Evolutionary conservation across 2,113 vertebrate genomes (phyloP), one percentile per base, ranked within the genome.

Genomic region (Hydropotes inermis): DNA sequence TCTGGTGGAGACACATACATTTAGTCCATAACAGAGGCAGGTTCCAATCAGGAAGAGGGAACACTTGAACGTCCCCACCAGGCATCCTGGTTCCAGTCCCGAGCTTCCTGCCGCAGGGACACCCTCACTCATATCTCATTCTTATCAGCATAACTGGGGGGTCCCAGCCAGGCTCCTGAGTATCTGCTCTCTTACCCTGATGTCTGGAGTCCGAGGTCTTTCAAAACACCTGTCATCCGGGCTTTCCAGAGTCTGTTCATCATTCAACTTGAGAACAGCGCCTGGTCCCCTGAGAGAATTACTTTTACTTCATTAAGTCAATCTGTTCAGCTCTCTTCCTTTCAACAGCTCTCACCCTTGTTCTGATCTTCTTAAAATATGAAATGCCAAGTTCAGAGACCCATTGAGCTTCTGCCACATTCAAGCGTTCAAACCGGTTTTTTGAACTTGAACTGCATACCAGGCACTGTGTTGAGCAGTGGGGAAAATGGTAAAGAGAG

Each of bases 371-470:
- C 45, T 15, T 23, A 36, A 61, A 16, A 36, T 17, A 43, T 27
- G 57, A 58, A 82, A 19, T 2, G 11, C 27, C 21, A 67, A 76
- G 21, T 50, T 95, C 33, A 39, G 25, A 47, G 74, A 33, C 6
- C 61, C 58, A 16, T 8, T 23, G 70, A 86, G 12, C 45, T 85
- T 21, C 30, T 43, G n/a, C 15, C 61, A 60, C 1, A 21, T 43
- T 78, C 28, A 9, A 45, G 50, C 27, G 9, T 54, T 85, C n/a
- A n/a, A 15, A 45, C 28, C 11, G 14, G 21, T 16, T 54, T 11
- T 45, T 11, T 23, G 60, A 25, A 28, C 19, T 43, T 50, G 23
- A 19, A 3, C 0, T 1, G 28, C 0, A 3, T 57, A 15, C n/a
- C n/a, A 36, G 45, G 11, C 55, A 7, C 17, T 12, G 9, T 54